Evolutionary conservation across 2,797 vertebrate species (phyloP).

Genomic region (Oreortyx pictus): DNA sequence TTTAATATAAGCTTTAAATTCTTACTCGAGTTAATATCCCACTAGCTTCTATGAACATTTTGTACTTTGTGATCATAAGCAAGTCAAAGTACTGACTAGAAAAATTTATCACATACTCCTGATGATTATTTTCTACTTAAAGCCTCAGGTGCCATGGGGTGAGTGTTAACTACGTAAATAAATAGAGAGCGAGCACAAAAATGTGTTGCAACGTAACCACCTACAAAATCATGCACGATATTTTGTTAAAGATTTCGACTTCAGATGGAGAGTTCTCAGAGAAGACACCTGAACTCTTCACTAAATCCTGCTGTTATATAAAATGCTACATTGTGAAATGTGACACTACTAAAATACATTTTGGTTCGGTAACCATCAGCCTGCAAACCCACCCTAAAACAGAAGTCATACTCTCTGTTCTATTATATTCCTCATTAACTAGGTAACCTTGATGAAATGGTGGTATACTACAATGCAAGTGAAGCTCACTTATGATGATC

Average conservation of each 20-base stretch:
- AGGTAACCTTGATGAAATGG: background rate
- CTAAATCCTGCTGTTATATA: background rate
- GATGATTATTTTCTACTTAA: background rate
- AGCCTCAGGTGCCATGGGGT: background rate
- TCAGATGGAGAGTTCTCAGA: constrained; percentile 5
- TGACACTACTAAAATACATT: background rate
- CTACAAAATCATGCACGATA: background rate
- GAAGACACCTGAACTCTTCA: background rate
- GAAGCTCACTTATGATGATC: background rate
- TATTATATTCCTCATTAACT: background rate
- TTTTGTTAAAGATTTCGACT: background rate
- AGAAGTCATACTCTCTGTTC: background rate
- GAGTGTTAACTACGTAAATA: background rate
- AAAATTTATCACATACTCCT: background rate
- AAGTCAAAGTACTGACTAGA: background rate
- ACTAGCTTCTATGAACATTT: constrained; percentile 58
- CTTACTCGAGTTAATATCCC: background rate
- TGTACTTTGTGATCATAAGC: background rate
- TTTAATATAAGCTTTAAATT: constrained; percentile 45
- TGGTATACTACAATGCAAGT: too few species aligned
- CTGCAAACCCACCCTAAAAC: background rate
- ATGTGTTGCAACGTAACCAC: background rate
- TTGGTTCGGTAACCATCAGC: background rate
- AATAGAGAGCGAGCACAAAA: background rate
- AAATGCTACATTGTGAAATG: constrained; percentile 1